These are phyloP conservation scores for Podargus strigoides DNA, from an alignment of 2,797 vertebrate species.

Conservation along the genomic window DNA sequence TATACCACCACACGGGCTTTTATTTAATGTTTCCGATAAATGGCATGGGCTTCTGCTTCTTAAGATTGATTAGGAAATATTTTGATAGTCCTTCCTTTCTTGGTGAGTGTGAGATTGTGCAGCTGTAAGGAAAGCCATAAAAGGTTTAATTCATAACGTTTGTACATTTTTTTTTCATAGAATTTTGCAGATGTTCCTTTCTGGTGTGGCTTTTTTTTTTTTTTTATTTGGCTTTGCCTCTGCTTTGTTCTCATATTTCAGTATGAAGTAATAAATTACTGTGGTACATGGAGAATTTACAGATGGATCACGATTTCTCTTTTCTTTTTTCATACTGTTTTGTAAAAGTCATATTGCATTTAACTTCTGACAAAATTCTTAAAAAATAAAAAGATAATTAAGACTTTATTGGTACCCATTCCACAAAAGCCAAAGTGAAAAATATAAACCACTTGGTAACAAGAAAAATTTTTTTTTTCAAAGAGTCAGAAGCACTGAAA, in stretches of 20 bases:
- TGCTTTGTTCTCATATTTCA: slow-evolving; percentile 57
- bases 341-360: slow-evolving; percentile 24
- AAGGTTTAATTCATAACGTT: slow-evolving; percentile 63
- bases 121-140: slow-evolving; percentile 30
- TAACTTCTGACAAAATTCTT: background rate
- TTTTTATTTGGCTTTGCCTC: slow-evolving; percentile 57
- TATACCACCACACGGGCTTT: background rate
- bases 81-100: background rate
- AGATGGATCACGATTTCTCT: slow-evolving; percentile 27
- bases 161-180: slow-evolving; percentile 35
- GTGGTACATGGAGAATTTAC: slow-evolving; percentile 44
- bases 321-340: slow-evolving; percentile 36
- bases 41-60: background rate
- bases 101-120: slow-evolving; percentile 20
- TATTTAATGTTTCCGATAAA: background rate
- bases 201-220: slow-evolving; percentile 59
- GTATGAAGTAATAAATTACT: slow-evolving; percentile 61
- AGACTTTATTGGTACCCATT: background rate
- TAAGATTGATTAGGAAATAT: background rate
- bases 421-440: background rate
- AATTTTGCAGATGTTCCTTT: slow-evolving; percentile 63
- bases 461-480: background rate
- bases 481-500: background rate
- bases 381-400: background rate
- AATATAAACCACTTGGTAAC: background rate